A percentile compares a stretch with the other conserved stretches of the same genome.
phyloP scores from a whole-genome alignment of 2,113 vertebrate species.

The Hydropotes inermis region DNA sequence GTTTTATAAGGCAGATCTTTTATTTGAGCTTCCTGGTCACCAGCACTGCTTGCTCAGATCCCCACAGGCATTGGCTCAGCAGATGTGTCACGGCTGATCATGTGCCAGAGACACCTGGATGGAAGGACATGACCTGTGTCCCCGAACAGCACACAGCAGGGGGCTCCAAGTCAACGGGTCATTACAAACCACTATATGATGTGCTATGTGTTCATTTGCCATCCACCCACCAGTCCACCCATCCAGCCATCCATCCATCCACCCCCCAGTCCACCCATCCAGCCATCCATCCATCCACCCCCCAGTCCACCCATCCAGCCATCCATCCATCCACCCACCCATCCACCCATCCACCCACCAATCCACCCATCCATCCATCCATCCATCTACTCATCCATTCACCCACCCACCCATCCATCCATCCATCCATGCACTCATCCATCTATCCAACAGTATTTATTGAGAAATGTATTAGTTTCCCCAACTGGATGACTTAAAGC shows the following conservation, averaged over 20 bases:
- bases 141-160: background rate
- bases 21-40: background rate
- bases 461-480: background rate
- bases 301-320: accelerated
- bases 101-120: background rate
- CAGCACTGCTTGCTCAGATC: background rate
- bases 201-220: too few relatives aligned
- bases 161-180: accelerated
- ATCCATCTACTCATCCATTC: accelerated
- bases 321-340: accelerated
- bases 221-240: background rate
- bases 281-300: accelerated
- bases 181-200: background rate
- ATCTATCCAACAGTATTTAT: background rate
- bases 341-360: accelerated
- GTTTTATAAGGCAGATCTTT: background rate
- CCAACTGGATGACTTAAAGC: background rate
- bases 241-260: accelerated
- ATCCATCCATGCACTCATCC: background rate
- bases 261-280: accelerated
- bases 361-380: accelerated
- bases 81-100: accelerated
- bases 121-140: background rate
- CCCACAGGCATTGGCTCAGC: background rate
- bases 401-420: accelerated